Evolutionary conservation across 2,888 invertebrate genomes (phyloP).

Genomic region (Poecilus cupreus): DNA sequence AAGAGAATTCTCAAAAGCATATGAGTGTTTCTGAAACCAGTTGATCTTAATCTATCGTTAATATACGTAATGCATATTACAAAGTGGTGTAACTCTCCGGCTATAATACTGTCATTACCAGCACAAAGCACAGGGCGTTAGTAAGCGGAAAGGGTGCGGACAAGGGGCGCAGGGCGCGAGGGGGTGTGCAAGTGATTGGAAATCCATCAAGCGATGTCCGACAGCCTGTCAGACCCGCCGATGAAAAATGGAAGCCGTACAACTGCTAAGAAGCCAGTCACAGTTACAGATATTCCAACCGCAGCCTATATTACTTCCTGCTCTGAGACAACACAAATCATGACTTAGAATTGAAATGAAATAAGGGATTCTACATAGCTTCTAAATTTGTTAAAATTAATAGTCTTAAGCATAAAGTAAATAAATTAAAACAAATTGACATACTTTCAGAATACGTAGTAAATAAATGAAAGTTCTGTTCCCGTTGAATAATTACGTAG

Average conservation of each 20-base stretch:
- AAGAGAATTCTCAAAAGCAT: no score
- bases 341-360: neutral
- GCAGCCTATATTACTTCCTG: neutral
- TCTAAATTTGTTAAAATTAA: no score
- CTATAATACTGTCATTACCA: constrained; percentile 54
- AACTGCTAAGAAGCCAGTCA: constrained; percentile 46
- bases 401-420: no score
- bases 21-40: neutral
- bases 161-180: neutral
- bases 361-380: no score
- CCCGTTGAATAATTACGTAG: no score
- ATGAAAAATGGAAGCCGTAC: constrained; percentile 67
- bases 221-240: constrained; percentile 66
- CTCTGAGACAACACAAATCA: neutral
- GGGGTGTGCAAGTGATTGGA: constrained; percentile 68
- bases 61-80: constrained; percentile 3
- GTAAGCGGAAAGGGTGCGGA: constrained; percentile 25
- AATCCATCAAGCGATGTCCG: constrained; percentile 70
- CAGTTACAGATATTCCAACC: constrained; percentile 11
- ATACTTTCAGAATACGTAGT: no score
- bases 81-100: neutral
- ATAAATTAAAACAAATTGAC: no score
- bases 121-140: neutral
- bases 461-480: no score
- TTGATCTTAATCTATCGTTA: constrained; percentile 14